Conservation (phyloP, 2,797 vertebrate species). For the Urocyon cinereoargenteus region DNA sequence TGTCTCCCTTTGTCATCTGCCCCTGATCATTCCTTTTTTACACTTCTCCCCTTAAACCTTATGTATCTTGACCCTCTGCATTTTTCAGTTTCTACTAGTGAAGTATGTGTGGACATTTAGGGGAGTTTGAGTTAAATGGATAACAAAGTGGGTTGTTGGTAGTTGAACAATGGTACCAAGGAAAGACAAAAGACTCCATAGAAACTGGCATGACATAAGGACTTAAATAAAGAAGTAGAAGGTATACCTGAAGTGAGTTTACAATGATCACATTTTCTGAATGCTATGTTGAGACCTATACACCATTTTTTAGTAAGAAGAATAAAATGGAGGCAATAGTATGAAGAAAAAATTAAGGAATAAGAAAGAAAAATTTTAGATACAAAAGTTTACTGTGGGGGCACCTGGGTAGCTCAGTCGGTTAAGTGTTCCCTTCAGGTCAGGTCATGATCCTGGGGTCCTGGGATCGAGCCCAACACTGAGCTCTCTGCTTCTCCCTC, state of each 20-base stretch:
- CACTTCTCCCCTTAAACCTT: background rate
- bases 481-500: too few relatives aligned
- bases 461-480: too few relatives aligned
- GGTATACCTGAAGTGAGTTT: background rate
- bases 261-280: background rate
- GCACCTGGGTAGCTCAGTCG: too few relatives aligned
- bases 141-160: slow-evolving; percentile 21
- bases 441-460: too few relatives aligned
- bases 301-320: background rate
- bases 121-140: background rate
- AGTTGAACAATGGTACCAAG: background rate
- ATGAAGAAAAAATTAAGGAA: slow-evolving; percentile 1
- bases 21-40: background rate
- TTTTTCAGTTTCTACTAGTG: slow-evolving; percentile 11
- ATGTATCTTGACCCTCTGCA: background rate
- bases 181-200: background rate
- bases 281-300: background rate
- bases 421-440: too few relatives aligned
- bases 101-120: background rate
- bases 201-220: background rate
- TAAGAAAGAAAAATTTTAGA: background rate
- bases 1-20: background rate
- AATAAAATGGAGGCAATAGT: background rate
- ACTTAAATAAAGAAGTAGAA: background rate
- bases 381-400: background rate